These are phyloP conservation scores for Gallinago nigripennis DNA, from an alignment of 2,797 vertebrate species.

Conservation along the genomic window DNA sequence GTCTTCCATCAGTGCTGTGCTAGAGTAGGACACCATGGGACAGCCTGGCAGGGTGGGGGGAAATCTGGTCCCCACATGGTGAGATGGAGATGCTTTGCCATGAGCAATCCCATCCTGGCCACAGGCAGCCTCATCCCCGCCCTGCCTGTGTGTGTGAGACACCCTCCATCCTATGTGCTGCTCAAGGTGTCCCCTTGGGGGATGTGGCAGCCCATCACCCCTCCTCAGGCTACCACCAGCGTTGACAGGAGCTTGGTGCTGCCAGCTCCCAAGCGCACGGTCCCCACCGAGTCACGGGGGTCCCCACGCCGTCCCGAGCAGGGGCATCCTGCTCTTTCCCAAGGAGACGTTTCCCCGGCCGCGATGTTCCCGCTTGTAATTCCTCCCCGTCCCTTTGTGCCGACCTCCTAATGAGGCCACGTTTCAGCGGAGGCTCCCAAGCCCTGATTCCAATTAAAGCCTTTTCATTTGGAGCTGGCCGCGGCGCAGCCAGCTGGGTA, in stretches of 20 bases:
- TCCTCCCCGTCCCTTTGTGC: neutral
- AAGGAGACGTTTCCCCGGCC: neutral
- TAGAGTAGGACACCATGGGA: neutral
- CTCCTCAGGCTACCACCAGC: neutral
- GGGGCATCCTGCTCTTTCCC: neutral
- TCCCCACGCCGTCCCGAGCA: rapidly evolving
- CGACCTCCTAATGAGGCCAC: neutral
- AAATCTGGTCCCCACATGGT: neutral
- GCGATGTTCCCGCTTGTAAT: neutral
- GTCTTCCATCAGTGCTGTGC: rapidly evolving
- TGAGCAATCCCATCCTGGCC: neutral
- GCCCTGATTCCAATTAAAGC: slow-evolving; percentile 40
- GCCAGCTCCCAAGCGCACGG: rapidly evolving
- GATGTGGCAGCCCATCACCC: neutral
- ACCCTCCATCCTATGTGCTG: rapidly evolving
- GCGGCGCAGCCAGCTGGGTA: neutral
- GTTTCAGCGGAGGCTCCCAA: slow-evolving; percentile 2
- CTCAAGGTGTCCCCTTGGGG: neutral
- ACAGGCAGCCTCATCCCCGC: neutral
- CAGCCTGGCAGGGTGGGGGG: neutral
- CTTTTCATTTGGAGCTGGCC: neutral
- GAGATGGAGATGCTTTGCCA: neutral
- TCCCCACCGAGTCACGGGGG: rapidly evolving
- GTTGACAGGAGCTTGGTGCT: neutral
- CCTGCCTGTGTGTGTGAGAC: neutral